Evolutionary conservation across 2,888 invertebrate genomes (phyloP).

Genomic region (Eristalis pertinax): DNA sequence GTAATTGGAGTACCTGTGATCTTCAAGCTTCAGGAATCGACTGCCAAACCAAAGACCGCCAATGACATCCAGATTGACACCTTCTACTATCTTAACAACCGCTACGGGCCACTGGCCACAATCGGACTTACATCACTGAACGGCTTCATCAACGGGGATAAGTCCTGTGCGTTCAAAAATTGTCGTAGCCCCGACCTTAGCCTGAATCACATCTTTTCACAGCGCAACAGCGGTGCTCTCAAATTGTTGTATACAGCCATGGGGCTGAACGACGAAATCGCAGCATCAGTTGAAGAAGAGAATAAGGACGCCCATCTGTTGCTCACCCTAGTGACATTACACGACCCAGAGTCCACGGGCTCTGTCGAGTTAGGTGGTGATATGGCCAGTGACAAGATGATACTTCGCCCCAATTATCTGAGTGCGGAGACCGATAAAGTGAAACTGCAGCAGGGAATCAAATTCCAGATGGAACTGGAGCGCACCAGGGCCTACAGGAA

Average conservation of each 20-base stretch:
- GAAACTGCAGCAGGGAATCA: constrained; percentile 76
- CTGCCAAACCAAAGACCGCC: constrained; percentile 73
- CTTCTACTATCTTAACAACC: constrained; percentile 82
- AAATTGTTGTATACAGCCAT: constrained; percentile 28
- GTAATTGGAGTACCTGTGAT: constrained; percentile 84
- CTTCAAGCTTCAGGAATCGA: constrained; percentile 78
- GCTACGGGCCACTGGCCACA: constrained; percentile 81
- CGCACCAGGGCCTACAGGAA: constrained; percentile 80
- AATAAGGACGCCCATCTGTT: constrained; percentile 55
- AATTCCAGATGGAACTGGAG: constrained; percentile 77
- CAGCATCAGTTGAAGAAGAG: neutral
- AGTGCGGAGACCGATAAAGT: constrained; percentile 81
- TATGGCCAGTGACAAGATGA: constrained; percentile 82
- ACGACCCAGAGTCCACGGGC: constrained; percentile 78
- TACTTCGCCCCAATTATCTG: constrained; percentile 84
- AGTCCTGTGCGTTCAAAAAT: constrained; percentile 79
- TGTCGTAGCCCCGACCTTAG: constrained; percentile 84
- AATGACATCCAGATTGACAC: constrained; percentile 75
- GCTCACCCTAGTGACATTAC: constrained; percentile 46
- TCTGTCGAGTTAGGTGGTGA: constrained; percentile 81
- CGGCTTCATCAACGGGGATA: constrained; percentile 83
- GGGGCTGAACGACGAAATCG: constrained; percentile 22
- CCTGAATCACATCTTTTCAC: constrained; percentile 81
- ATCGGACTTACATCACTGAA: constrained; percentile 81
- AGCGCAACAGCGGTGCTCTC: constrained; percentile 71